These are phyloP conservation scores for Montipora foliosa DNA, from an alignment of 64 coral and sea anemone genomes.

Conservation along the genomic window DNA sequence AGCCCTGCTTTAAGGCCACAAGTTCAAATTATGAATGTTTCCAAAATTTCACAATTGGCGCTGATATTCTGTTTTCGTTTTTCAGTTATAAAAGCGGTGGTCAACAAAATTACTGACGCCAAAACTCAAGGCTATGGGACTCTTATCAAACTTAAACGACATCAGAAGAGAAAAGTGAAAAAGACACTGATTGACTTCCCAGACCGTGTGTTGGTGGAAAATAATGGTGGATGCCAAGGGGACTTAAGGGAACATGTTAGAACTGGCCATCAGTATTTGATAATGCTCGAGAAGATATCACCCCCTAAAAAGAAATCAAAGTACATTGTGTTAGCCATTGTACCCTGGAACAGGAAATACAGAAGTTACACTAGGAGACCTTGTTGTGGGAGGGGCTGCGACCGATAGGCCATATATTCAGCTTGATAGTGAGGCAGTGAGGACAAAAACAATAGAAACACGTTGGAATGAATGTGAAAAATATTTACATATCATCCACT, in stretches of 20 bases:
- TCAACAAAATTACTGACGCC: not conserved
- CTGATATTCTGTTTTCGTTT: not conserved
- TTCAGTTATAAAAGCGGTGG: not conserved
- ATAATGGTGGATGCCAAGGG: not conserved
- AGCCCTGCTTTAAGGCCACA: no score
- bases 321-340: constrained; percentile 13
- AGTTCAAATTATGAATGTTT: not conserved
- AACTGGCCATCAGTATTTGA: not conserved
- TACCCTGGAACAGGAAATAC: constrained; percentile 2
- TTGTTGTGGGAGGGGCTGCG: not conserved
- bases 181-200: not conserved
- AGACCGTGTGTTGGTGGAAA: not conserved
- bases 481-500: no score
- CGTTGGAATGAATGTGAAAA: no score
- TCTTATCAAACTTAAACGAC: not conserved
- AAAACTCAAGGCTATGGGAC: not conserved
- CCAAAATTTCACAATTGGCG: not conserved
- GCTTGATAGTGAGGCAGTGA: no score
- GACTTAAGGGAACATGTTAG: not conserved
- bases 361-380: not conserved
- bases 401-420: no score
- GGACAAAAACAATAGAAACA: no score
- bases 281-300: not conserved
- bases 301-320: not conserved
- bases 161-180: not conserved